Conservation (phyloP, 2,113 vertebrate species). For the Ginglymostoma cirratum region DNA sequence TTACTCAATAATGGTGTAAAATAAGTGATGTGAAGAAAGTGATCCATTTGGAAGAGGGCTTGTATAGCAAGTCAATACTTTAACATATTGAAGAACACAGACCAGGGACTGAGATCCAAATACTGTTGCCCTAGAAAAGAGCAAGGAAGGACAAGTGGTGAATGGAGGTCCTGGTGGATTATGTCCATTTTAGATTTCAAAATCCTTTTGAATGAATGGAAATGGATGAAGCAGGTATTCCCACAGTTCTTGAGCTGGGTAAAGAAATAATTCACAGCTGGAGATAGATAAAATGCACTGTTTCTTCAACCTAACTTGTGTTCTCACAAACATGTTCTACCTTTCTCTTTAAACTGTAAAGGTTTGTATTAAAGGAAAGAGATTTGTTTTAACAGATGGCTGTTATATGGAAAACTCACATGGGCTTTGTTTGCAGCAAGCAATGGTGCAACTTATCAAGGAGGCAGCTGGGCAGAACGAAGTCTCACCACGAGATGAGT, state of each 20-base stretch:
- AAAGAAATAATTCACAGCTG: neutral
- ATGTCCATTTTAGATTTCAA: neutral
- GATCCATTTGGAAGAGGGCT: neutral
- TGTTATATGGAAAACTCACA: neutral
- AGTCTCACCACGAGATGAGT: constrained; percentile 73
- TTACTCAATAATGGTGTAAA: neutral
- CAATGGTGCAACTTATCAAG: constrained; percentile 90
- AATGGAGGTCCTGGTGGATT: neutral
- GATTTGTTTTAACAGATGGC: neutral
- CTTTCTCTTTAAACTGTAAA: neutral
- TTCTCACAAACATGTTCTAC: neutral
- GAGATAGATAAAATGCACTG: neutral
- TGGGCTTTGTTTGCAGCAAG: constrained; percentile 61
- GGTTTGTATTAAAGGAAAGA: neutral
- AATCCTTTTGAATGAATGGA: neutral
- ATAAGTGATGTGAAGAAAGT: neutral
- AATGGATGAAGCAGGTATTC: neutral
- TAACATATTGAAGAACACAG: neutral
- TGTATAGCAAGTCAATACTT: neutral
- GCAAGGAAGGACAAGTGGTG: neutral
- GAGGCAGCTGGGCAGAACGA: constrained; percentile 85
- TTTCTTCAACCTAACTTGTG: neutral
- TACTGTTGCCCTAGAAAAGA: neutral
- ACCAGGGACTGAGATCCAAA: neutral
- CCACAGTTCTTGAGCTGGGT: neutral